phyloP scores from a whole-genome alignment of 2,113 vertebrate species.

The Tragelaphus strepsiceros region DNA sequence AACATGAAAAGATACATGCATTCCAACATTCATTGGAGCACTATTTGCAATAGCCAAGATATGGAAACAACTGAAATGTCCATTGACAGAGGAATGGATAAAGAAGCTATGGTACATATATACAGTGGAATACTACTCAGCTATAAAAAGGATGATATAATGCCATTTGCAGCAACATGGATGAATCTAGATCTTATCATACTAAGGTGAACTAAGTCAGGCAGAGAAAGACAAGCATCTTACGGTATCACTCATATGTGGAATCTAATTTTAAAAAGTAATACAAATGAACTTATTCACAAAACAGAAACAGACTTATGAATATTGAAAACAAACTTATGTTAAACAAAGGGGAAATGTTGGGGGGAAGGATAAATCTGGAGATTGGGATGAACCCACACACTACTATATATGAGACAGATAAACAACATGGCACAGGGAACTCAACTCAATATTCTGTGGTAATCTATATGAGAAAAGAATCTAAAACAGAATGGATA shows the following conservation, averaged over 20 bases:
- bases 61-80: background rate
- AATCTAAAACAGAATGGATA: background rate
- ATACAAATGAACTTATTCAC: background rate
- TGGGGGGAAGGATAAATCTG: background rate
- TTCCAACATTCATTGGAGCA: background rate
- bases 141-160: background rate
- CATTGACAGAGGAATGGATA: background rate
- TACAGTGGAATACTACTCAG: background rate
- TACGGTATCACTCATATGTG: fast-evolving
- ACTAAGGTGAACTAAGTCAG: background rate
- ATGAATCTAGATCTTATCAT: background rate
- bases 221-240: background rate
- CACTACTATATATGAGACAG: background rate
- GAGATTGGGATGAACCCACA: background rate
- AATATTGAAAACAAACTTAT: background rate
- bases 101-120: background rate
- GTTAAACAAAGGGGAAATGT: background rate
- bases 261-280: background rate
- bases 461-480: background rate
- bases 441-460: background rate
- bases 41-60: background rate
- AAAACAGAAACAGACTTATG: background rate
- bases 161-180: background rate
- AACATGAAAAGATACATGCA: background rate
- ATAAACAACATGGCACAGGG: background rate